Evolutionary conservation across 2,113 vertebrate species (phyloP).

Genomic region (Pomatostomus ruficeps): DNA sequence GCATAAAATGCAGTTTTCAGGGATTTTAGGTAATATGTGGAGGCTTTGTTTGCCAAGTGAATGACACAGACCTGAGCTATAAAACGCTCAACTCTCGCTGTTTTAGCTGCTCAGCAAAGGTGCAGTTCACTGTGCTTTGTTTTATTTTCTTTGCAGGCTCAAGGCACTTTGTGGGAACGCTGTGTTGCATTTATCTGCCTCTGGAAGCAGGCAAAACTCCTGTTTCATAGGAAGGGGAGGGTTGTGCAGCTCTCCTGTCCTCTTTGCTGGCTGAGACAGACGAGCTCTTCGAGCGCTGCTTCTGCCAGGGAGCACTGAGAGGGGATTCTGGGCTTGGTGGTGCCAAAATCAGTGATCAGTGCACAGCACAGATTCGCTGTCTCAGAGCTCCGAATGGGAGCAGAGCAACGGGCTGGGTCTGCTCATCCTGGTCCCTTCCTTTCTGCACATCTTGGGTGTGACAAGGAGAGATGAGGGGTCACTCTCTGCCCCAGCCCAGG

Average conservation of each 20-base stretch:
- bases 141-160: background rate
- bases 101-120: background rate
- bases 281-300: fast-evolving
- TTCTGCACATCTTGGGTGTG: background rate
- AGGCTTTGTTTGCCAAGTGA: background rate
- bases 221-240: background rate
- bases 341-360: background rate
- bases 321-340: background rate
- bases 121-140: background rate
- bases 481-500: background rate
- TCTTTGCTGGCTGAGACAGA: background rate
- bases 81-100: background rate
- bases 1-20: background rate
- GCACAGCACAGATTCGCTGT: fast-evolving
- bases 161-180: background rate
- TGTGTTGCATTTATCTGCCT: fast-evolving
- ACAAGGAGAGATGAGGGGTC: background rate
- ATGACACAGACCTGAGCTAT: background rate
- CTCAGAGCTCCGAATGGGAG: background rate
- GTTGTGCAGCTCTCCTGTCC: background rate
- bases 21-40: background rate
- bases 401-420: background rate
- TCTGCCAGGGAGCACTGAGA: background rate
- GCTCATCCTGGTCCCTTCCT: conserved; percentile 10
- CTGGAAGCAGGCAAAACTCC: background rate